phyloP scores from a whole-genome alignment of 2,888 invertebrate genomes.

The Eurytoma adleriae region DNA sequence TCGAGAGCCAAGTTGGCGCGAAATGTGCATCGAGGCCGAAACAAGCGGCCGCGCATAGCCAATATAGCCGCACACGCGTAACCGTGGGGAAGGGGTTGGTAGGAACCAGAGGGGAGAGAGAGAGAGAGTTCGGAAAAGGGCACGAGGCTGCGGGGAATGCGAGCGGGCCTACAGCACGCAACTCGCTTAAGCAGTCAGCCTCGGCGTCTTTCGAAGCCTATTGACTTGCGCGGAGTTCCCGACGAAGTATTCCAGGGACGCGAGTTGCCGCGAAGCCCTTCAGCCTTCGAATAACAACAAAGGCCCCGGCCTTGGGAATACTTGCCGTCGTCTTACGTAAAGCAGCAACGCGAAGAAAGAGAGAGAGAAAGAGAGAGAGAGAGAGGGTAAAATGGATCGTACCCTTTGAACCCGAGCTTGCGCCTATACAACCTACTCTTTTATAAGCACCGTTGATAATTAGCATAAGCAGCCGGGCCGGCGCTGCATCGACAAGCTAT shows the following conservation, averaged over 20 bases:
- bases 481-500: neutral
- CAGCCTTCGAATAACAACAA: conserved; percentile 1
- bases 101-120: neutral
- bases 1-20: conserved; percentile 16
- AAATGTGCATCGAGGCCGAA: conserved; percentile 27
- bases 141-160: neutral
- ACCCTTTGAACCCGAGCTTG: neutral
- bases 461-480: conserved; percentile 10
- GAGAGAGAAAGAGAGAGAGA: neutral
- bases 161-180: conserved; percentile 12
- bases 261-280: conserved; percentile 9
- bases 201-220: conserved; percentile 29
- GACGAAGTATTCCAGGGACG: conserved; percentile 18
- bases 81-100: neutral
- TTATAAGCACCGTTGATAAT: conserved; percentile 8
- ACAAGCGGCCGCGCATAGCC: conserved; percentile 5
- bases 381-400: conserved; percentile 6
- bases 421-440: neutral
- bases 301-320: neutral
- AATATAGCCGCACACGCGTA: conserved; percentile 12
- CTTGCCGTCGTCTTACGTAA: conserved; percentile 12
- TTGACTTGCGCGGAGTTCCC: neutral
- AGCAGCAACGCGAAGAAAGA: neutral
- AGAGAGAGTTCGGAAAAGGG: conserved; percentile 10
- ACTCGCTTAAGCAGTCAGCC: conserved; percentile 20